These are phyloP conservation scores for Fundulus diaphanus DNA, from an alignment of 2,797 vertebrate genomes.

Conservation along the genomic window DNA sequence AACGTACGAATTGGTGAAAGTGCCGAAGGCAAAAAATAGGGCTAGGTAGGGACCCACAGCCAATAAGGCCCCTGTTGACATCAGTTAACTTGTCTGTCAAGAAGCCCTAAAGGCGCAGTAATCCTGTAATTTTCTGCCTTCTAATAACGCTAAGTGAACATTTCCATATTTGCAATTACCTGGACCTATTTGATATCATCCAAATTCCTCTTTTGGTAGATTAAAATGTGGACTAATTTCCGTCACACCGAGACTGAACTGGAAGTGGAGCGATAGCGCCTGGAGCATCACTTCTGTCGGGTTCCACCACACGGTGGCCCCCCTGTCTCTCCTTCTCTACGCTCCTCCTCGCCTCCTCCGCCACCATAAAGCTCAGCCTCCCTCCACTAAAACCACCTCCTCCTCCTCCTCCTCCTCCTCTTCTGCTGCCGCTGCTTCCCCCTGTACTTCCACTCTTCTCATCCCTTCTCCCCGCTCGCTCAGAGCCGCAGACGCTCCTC, in stretches of 20 bases:
- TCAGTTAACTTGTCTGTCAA: slow-evolving; percentile 22
- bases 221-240: background rate
- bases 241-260: background rate
- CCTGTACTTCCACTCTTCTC: slow-evolving; percentile 29
- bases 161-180: slow-evolving; percentile 17
- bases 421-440: slow-evolving; percentile 26
- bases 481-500: slow-evolving; percentile 67
- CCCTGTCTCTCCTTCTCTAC: slow-evolving; percentile 59
- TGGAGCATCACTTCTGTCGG: slow-evolving; percentile 9
- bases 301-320: slow-evolving; percentile 78
- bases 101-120: slow-evolving; percentile 13
- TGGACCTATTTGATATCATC: slow-evolving; percentile 8
- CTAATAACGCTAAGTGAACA: background rate
- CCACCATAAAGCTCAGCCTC: slow-evolving; percentile 46
- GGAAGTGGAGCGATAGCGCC: background rate
- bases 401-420: slow-evolving; percentile 15
- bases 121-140: slow-evolving; percentile 7
- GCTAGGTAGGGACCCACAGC: slow-evolving; percentile 8
- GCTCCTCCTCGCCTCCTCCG: slow-evolving; percentile 64
- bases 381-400: slow-evolving; percentile 25
- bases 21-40: slow-evolving; percentile 7
- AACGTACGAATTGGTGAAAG: slow-evolving; percentile 30
- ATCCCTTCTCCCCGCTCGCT: slow-evolving; percentile 46
- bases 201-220: slow-evolving; percentile 1
- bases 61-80: slow-evolving; percentile 29